These are phyloP conservation scores for Phyllotreta striolata DNA, from an alignment of 2,888 invertebrate species.

Conservation along the genomic window DNA sequence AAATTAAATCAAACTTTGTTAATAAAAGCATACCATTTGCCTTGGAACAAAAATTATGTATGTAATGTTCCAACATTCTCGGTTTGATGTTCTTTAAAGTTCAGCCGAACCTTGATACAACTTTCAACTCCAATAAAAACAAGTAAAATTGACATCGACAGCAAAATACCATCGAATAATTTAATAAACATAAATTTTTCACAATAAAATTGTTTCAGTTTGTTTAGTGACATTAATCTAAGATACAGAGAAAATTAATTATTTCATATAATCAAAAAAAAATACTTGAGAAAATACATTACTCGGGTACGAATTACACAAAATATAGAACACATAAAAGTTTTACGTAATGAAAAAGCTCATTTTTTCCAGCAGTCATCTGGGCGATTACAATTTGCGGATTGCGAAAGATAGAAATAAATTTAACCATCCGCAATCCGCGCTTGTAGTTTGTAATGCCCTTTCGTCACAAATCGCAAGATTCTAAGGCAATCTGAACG, in stretches of 20 bases:
- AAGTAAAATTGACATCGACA: slow-evolving; percentile 49
- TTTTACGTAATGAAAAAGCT: slow-evolving; percentile 43
- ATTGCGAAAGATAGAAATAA: slow-evolving; percentile 9
- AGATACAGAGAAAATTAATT: slow-evolving; percentile 53
- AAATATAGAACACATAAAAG: slow-evolving; percentile 38
- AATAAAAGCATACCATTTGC: no score
- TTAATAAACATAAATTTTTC: slow-evolving; percentile 51
- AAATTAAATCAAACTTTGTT: no score
- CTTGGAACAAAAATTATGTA: no score
- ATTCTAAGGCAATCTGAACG: no score
- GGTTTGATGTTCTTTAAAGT: neutral
- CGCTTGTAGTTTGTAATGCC: no score
- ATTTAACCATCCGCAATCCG: neutral
- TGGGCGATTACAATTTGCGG: slow-evolving; percentile 42
- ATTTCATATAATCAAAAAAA: slow-evolving; percentile 44
- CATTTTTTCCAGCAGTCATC: slow-evolving; percentile 43
- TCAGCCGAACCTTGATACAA: neutral
- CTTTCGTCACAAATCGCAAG: no score
- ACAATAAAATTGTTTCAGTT: slow-evolving; percentile 50
- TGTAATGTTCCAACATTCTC: no score
- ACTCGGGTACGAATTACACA: slow-evolving; percentile 42
- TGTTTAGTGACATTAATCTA: slow-evolving; percentile 55
- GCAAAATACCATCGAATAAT: slow-evolving; percentile 56
- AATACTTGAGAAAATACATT: slow-evolving; percentile 52
- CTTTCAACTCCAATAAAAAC: slow-evolving; percentile 9